A percentile compares a stretch with the other conserved stretches of the same genome.
Evolutionary conservation across 2,797 vertebrate species (phyloP).

Genomic region (Neostethus bicornis): DNA sequence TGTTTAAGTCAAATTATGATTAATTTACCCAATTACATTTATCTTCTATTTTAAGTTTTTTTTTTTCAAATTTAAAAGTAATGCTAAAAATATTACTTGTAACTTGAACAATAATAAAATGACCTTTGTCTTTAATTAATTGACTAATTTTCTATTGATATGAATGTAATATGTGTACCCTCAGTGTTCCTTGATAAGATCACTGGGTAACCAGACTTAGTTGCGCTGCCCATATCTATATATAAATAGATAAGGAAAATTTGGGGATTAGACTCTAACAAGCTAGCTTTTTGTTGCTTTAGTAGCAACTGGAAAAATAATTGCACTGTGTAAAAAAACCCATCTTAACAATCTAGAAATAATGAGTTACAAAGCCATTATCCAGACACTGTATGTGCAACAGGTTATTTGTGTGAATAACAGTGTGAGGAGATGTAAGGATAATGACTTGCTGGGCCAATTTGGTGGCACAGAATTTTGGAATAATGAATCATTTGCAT

Average conservation of each 20-base stretch:
- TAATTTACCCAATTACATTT: slow-evolving; percentile 8
- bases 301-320: not conserved
- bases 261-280: not conserved
- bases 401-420: not conserved
- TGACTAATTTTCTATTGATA: no score
- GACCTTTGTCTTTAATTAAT: no score
- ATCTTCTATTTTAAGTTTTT: not conserved
- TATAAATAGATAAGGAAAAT: slow-evolving; percentile 29
- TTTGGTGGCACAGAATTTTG: not conserved
- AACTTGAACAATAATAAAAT: no score
- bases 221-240: not conserved
- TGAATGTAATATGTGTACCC: no score
- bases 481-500: not conserved
- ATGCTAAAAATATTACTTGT: no score
- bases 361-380: not conserved
- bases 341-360: not conserved
- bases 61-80: not conserved
- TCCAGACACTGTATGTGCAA: not conserved
- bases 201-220: not conserved
- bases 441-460: not conserved
- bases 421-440: not conserved
- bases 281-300: not conserved
- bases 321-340: not conserved
- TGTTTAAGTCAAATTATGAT: not conserved
- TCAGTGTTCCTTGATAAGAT: slow-evolving; percentile 17